These are phyloP conservation scores for Dicaeum eximium DNA, from an alignment of 2,113 vertebrate genomes.

Conservation along the genomic window DNA sequence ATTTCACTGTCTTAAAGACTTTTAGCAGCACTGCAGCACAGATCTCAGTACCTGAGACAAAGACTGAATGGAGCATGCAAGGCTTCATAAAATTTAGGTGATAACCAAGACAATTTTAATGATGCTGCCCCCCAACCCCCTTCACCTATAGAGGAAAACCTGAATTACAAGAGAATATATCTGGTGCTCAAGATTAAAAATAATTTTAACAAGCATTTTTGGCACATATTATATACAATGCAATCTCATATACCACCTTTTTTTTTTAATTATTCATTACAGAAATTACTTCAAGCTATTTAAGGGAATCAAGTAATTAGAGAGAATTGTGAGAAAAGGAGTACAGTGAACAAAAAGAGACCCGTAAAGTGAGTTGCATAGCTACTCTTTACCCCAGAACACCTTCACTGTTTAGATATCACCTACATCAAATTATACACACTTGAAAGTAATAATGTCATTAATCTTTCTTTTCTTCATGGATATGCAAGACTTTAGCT, in stretches of 20 bases:
- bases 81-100: neutral
- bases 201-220: neutral
- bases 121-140: rapidly evolving
- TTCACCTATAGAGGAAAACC: neutral
- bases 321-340: neutral
- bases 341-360: neutral
- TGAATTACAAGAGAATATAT: neutral
- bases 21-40: neutral
- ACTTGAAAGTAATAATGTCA: neutral
- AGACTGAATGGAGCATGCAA: neutral
- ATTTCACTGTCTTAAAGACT: neutral
- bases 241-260: neutral
- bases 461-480: neutral
- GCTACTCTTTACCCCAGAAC: neutral
- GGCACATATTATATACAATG: neutral
- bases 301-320: neutral
- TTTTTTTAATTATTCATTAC: neutral
- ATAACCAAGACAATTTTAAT: neutral
- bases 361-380: neutral
- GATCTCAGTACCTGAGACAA: neutral
- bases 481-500: neutral
- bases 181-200: neutral
- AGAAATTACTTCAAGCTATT: neutral
- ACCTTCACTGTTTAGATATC: neutral
- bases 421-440: neutral